Percentiles rank a stretch among this genome's conserved stretches.
phyloP scores from a whole-genome alignment of 2,888 invertebrate species.

The Isoperla grammatica region DNA sequence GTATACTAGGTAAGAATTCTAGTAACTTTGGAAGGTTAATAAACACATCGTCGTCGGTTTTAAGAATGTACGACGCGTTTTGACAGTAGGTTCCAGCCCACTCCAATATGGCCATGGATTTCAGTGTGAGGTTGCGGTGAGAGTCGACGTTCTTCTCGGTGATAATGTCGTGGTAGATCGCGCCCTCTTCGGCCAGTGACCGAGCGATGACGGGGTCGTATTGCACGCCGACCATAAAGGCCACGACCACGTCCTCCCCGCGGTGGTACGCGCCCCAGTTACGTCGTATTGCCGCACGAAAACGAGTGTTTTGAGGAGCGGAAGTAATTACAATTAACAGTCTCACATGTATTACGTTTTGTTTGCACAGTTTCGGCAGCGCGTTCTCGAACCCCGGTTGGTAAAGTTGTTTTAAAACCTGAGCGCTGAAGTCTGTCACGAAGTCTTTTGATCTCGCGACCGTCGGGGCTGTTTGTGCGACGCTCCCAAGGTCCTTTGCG shows the following conservation, averaged over 20 bases:
- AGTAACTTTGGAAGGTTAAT: slow-evolving; percentile 36
- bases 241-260: slow-evolving; percentile 10
- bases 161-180: slow-evolving; percentile 36
- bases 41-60: slow-evolving; percentile 41
- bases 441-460: too few relatives aligned
- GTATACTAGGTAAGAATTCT: slow-evolving; percentile 26
- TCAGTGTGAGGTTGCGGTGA: slow-evolving; percentile 38
- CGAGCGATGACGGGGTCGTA: neutral
- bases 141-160: slow-evolving; percentile 37
- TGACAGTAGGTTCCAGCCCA: slow-evolving; percentile 36
- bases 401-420: too few relatives aligned
- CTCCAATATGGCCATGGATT: slow-evolving; percentile 37
- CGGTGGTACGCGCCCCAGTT: slow-evolving; percentile 33
- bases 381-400: too few relatives aligned
- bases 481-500: too few relatives aligned
- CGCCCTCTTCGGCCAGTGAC: slow-evolving; percentile 29
- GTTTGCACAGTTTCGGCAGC: slow-evolving; percentile 12
- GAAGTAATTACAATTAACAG: slow-evolving; percentile 34
- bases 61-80: slow-evolving; percentile 37
- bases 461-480: too few relatives aligned
- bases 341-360: slow-evolving; percentile 25
- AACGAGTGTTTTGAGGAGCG: slow-evolving; percentile 31
- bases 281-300: slow-evolving; percentile 33
- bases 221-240: slow-evolving; percentile 1
- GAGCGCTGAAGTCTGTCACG: too few relatives aligned